Evolutionary conservation across 1,140 invertebrate genomes (phyloP).

Genomic region (Brachionus calyciflorus): DNA sequence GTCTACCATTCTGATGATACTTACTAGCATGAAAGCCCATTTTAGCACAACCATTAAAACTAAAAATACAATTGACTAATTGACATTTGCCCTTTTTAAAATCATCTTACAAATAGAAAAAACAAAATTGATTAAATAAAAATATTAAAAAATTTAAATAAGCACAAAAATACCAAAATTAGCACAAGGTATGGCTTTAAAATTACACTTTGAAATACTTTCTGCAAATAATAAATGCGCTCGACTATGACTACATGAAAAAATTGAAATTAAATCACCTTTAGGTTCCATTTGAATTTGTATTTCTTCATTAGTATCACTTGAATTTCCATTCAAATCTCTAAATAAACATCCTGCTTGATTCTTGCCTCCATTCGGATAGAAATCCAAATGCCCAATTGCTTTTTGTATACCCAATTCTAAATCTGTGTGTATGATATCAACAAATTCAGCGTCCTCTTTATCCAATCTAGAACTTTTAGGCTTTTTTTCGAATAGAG

Average conservation of each 20-base stretch:
- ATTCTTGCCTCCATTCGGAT: slow-evolving; percentile 63
- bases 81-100: background rate
- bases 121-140: background rate
- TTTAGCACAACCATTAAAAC: background rate
- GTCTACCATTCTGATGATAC: background rate
- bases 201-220: slow-evolving; percentile 16
- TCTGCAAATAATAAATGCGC: background rate
- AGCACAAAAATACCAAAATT: background rate
- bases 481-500: slow-evolving; percentile 78
- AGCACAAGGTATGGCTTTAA: background rate
- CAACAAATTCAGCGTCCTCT: slow-evolving; percentile 82
- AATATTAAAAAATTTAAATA: background rate
- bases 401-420: slow-evolving; percentile 56
- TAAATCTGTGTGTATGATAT: slow-evolving; percentile 89
- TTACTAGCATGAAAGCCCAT: background rate
- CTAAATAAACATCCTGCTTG: slow-evolving; percentile 47
- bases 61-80: background rate
- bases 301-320: background rate
- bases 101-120: too few relatives aligned
- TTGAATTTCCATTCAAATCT: background rate
- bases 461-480: slow-evolving; percentile 76
- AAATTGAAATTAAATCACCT: background rate
- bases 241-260: background rate
- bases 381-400: slow-evolving; percentile 64
- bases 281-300: background rate